These are phyloP conservation scores for Anneissia japonica DNA, from an alignment of 35 echinoderm and acorn worm species.

Conservation along the genomic window DNA sequence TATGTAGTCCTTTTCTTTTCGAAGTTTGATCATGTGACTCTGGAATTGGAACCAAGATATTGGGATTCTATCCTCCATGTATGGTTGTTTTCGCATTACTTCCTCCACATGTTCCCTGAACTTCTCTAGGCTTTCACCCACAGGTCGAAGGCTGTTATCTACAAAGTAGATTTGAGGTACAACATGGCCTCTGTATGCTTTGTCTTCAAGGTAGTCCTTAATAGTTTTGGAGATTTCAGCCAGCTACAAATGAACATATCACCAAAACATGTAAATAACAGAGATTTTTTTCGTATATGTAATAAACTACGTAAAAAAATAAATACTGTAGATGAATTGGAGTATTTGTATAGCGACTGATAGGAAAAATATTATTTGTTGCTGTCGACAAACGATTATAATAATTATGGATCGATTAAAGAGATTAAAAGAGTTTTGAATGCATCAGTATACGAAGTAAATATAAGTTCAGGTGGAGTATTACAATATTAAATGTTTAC, in stretches of 20 bases:
- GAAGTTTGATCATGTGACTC: not conserved
- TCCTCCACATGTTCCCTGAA: not conserved
- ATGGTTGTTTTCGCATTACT: not conserved
- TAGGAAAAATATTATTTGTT: too few relatives aligned
- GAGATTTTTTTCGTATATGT: too few relatives aligned
- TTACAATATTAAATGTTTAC: too few relatives aligned
- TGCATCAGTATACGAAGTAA: too few relatives aligned
- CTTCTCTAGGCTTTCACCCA: not conserved
- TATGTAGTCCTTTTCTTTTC: not conserved
- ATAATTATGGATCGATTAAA: too few relatives aligned
- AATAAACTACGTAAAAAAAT: too few relatives aligned
- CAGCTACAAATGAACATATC: not conserved
- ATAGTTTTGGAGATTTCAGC: not conserved
- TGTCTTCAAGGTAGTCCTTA: not conserved
- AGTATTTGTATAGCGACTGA: too few relatives aligned
- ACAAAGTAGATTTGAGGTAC: not conserved
- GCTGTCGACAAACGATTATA: too few relatives aligned
- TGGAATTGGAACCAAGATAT: not conserved
- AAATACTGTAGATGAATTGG: too few relatives aligned
- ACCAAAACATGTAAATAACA: too few relatives aligned
- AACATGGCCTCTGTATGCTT: not conserved
- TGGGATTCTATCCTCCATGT: not conserved
- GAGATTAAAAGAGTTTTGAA: too few relatives aligned
- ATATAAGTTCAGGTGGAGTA: too few relatives aligned
- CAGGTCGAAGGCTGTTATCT: not conserved